phyloP scores from a whole-genome alignment of 2,888 invertebrate genomes.

The Pseudeuparius sepicola region DNA sequence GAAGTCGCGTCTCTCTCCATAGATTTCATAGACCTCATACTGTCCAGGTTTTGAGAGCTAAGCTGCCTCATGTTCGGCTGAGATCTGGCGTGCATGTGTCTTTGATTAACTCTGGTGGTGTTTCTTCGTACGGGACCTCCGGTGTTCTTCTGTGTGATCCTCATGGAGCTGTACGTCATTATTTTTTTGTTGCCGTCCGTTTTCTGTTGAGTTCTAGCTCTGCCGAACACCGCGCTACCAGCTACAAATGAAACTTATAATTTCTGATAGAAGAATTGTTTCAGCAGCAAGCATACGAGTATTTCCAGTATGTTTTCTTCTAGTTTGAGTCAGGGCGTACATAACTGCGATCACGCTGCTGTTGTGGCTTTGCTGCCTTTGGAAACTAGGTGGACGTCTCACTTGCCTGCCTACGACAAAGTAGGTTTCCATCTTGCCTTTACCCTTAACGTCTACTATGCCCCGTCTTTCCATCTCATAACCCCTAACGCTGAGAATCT shows the following conservation, averaged over 20 bases:
- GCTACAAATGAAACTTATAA: conserved; percentile 25
- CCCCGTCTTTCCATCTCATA: conserved; percentile 73
- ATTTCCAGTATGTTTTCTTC: conserved; percentile 55
- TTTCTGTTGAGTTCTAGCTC: conserved; percentile 36
- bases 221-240: conserved; percentile 33
- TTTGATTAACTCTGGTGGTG: conserved; percentile 43
- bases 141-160: conserved; percentile 43
- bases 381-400: conserved; percentile 46
- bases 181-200: conserved; percentile 32
- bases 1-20: conserved; percentile 34
- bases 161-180: conserved; percentile 47
- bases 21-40: conserved; percentile 33
- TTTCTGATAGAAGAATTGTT: too few species aligned
- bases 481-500: conserved; percentile 59
- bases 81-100: conserved; percentile 37
- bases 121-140: conserved; percentile 46
- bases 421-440: conserved; percentile 93
- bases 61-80: conserved; percentile 39
- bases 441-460: conserved; percentile 83
- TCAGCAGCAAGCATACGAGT: conserved; percentile 29
- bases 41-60: conserved; percentile 35
- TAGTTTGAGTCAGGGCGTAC: conserved; percentile 78
- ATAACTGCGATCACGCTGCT: conserved; percentile 79
- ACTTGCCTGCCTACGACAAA: conserved; percentile 65
- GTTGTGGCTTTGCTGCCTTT: conserved; percentile 60